phyloP scores from a whole-genome alignment of 1,140 invertebrate genomes.

The Anoplolepis gracilipes region DNA sequence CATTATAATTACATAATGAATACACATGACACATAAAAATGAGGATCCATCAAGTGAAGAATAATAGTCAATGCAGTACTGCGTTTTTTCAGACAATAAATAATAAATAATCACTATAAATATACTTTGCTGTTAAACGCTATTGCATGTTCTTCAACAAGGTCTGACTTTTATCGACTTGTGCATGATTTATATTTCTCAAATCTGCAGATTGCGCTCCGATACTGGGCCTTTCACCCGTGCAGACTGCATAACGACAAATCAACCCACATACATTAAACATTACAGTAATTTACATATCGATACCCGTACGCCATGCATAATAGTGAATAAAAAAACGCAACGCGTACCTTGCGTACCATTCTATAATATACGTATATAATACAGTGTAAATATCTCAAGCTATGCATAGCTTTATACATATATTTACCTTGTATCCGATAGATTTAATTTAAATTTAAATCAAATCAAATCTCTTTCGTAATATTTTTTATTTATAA shows the following conservation, averaged over 20 bases:
- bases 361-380: not conserved
- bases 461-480: not conserved
- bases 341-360: not conserved
- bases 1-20: not conserved
- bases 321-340: conserved; percentile 17
- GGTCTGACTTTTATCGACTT: not conserved
- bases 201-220: not conserved
- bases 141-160: not conserved
- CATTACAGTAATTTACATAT: conserved; percentile 70
- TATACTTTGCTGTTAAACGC: not conserved
- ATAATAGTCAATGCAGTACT: too few species aligned
- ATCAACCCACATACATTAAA: conserved; percentile 70
- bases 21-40: not conserved
- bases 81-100: conserved; percentile 1
- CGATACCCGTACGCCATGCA: conserved; percentile 47
- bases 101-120: not conserved
- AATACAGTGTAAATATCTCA: not conserved
- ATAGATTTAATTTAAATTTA: not conserved
- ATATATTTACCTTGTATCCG: not conserved
- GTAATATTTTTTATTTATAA: not conserved
- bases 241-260: conserved; percentile 53
- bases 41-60: not conserved
- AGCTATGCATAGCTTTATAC: not conserved
- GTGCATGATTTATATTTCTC: not conserved
- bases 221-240: conserved; percentile 57